Percentiles rank a stretch among this genome's conserved stretches.
Evolutionary conservation across 2,113 vertebrate genomes (phyloP).

Genomic region (Epinephelus fuscoguttatus): DNA sequence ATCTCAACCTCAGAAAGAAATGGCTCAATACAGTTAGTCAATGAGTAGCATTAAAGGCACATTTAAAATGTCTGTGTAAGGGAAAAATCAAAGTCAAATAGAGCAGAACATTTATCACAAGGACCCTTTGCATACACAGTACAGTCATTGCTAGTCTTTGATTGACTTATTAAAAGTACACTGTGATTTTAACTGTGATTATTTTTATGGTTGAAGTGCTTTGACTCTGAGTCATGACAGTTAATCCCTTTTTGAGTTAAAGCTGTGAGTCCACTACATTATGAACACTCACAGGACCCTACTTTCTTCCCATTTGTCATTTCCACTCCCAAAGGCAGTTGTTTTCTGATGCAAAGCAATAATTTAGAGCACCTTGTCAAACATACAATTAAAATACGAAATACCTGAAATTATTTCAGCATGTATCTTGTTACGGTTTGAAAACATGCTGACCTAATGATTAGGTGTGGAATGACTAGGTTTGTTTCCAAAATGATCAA

Average conservation of each 20-base stretch:
- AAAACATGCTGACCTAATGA: conserved; percentile 58
- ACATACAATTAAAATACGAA: conserved; percentile 33
- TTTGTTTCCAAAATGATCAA: conserved; percentile 34
- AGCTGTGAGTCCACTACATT: not conserved
- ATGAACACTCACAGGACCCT: not conserved
- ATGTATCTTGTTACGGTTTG: conserved; percentile 19
- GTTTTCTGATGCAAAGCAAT: conserved; percentile 29
- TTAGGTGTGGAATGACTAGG: conserved; percentile 34
- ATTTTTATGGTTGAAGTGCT: not conserved
- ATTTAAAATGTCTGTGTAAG: not conserved
- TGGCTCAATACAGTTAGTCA: not conserved
- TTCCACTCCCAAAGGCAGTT: not conserved
- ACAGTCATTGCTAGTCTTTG: not conserved
- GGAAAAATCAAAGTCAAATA: not conserved
- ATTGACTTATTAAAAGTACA: not conserved
- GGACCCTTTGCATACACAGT: too few species aligned
- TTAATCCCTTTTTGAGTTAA: not conserved
- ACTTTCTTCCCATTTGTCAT: not conserved
- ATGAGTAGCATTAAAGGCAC: not conserved
- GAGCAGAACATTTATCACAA: not conserved
- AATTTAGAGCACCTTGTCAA: conserved; percentile 11
- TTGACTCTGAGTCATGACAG: not conserved
- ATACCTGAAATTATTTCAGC: conserved; percentile 35
- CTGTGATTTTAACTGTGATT: not conserved
- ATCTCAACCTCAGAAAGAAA: not conserved